Conservation (phyloP, 2,797 vertebrate genomes). For the Hydrocynus forskahlii region DNA sequence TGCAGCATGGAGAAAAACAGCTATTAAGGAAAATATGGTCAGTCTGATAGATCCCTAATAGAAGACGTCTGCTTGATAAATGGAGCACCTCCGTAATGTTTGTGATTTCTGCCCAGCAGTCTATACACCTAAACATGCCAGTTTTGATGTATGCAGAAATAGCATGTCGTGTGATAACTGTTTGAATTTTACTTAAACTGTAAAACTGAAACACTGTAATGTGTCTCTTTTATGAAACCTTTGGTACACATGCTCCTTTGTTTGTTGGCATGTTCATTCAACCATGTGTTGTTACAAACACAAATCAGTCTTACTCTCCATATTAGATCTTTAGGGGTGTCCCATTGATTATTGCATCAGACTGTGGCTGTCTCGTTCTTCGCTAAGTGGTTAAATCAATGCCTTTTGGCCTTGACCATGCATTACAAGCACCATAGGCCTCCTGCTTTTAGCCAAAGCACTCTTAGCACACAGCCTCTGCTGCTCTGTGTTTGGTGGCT, state of each 20-base stretch:
- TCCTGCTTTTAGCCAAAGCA: conserved; percentile 29
- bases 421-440: conserved; percentile 65
- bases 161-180: conserved; percentile 2
- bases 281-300: conserved; percentile 69
- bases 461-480: conserved; percentile 39
- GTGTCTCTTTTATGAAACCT: conserved; percentile 12
- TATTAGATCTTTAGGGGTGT: conserved; percentile 76
- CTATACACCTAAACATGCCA: conserved; percentile 18
- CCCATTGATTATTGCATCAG: conserved; percentile 78
- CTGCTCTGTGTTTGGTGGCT: conserved; percentile 35
- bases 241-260: conserved; percentile 19
- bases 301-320: conserved; percentile 63
- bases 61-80: conserved; percentile 72
- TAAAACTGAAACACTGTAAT: background rate
- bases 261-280: conserved; percentile 62
- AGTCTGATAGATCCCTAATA: conserved; percentile 77
- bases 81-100: conserved; percentile 70
- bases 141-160: background rate
- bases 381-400: conserved; percentile 79
- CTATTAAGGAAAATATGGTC: conserved; percentile 74
- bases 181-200: conserved; percentile 3
- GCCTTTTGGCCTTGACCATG: conserved; percentile 75
- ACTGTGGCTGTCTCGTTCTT: conserved; percentile 76
- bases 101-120: conserved; percentile 34
- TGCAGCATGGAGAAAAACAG: conserved; percentile 67